A percentile compares a stretch with the other conserved stretches of the same genome.
phyloP scores from a whole-genome alignment of 2,888 invertebrate species.

The Andrena praecox region DNA sequence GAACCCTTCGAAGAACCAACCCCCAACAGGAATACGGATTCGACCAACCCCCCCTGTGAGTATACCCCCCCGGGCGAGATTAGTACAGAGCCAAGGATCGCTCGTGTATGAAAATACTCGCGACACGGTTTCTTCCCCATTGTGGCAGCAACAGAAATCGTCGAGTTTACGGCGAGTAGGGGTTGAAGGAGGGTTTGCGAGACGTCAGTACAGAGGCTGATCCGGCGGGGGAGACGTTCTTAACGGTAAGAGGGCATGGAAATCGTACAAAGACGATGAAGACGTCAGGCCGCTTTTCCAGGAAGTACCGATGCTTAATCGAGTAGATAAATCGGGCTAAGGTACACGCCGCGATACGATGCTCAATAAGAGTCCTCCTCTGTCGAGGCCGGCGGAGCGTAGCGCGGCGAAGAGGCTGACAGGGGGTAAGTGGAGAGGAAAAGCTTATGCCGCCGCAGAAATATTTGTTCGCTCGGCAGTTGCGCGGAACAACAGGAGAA shows the following conservation, averaged over 20 bases:
- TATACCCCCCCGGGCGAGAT: no score
- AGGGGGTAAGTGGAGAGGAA: neutral
- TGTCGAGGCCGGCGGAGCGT: constrained; percentile 17
- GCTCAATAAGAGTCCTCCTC: constrained; percentile 42
- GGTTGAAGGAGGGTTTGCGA: no score
- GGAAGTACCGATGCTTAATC: constrained; percentile 46
- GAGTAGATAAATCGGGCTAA: constrained; percentile 48
- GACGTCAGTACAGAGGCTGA: neutral
- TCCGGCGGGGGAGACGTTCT: constrained; percentile 18
- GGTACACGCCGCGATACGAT: constrained; percentile 34
- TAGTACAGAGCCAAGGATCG: no score
- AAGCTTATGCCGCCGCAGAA: constrained; percentile 24
- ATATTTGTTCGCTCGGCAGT: constrained; percentile 45
- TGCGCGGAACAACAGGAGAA: constrained; percentile 12
- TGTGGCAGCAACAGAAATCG: constrained; percentile 4
- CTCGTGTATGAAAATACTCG: no score
- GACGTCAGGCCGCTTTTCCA: constrained; percentile 37
- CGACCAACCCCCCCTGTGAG: no score
- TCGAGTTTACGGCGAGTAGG: neutral
- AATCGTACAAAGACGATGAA: constrained; percentile 56
- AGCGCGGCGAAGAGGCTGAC: neutral
- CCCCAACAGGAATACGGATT: no score
- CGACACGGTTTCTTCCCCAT: no score
- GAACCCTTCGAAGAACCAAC: no score
- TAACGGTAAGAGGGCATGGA: constrained; percentile 25